Percentiles rank a stretch among this genome's conserved stretches.
Evolutionary conservation across 2,113 vertebrate genomes (phyloP).

Genomic region (Eretmochelys imbricata): DNA sequence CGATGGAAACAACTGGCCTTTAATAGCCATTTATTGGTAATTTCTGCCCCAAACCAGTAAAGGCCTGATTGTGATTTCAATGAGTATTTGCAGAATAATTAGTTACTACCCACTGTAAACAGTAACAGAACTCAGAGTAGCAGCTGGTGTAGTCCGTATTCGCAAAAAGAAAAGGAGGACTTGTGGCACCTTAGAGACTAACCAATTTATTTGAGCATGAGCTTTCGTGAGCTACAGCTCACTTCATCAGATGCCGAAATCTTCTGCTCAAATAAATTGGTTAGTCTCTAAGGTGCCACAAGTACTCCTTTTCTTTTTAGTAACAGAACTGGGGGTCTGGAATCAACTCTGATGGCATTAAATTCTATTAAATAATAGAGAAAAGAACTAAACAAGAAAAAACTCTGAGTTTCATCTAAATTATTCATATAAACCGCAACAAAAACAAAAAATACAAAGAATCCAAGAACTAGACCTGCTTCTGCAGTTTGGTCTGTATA

Average conservation of each 20-base stretch:
- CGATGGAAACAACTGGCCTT: fast-evolving
- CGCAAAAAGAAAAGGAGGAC: no score
- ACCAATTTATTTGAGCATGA: no score
- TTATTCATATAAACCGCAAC: background rate
- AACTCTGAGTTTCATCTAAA: background rate
- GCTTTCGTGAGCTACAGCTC: no score
- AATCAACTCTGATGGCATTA: conserved; percentile 10
- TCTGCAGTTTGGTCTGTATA: background rate
- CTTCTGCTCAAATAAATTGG: no score
- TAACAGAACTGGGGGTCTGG: background rate
- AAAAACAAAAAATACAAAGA: background rate
- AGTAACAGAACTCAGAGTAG: background rate
- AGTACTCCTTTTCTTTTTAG: background rate
- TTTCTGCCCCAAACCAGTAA: background rate
- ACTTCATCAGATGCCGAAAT: no score
- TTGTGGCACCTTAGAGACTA: no score
- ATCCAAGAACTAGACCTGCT: background rate
- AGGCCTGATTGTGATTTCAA: fast-evolving
- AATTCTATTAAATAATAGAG: fast-evolving
- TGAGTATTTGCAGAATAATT: background rate
- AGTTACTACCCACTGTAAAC: background rate
- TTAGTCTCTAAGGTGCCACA: no score
- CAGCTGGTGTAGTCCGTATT: no score
- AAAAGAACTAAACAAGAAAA: background rate
- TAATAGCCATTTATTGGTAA: fast-evolving